Base-by-base conservation (phyloP, 2,113 vertebrate species). In the Marmota monax region DNA sequence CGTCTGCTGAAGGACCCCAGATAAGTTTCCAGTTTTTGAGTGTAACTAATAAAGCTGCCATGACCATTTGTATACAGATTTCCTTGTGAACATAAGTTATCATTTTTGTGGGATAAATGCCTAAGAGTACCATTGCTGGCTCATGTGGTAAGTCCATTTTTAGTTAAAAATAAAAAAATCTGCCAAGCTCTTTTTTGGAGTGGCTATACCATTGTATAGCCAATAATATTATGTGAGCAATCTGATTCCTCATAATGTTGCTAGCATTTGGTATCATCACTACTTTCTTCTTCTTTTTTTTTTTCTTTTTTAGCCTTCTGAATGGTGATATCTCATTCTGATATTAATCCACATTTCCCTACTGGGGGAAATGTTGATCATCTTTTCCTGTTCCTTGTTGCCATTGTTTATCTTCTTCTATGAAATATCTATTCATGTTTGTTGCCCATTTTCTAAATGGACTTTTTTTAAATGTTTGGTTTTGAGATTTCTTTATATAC, bases 21-120 rank as follows among this genome's bases (percentile, higher is more conserved):
- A 39, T 39, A 39, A 58, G 10, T 90, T 82, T 96, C 67, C 39
- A 76, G 45, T 51, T 91, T 94, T 94, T 88, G 39, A 70, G 51
- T 77, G 34, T 65, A 51, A 83, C 58, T 77, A 58, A 70, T 63
- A 84, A 92, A 88, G 61, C 29, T 84, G n/a, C 72, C 61, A 1
- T 53, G 14, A 70, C 63, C 17, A n/a, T 78, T 70, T 18, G 48
- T 78, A 2, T 88, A 22, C 8, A 70, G 32, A 61, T 69, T 92
- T 95, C 18, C 70, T 0, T 83, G 32, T 83, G 48, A 76, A 58
- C 18, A 22, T 69, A 63, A 63, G 23, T 25, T 63, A 76, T 48
- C 29, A n/a, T 70, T 70, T n/a, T 17, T 70, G n/a, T 70, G 16
- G 67, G 16, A 70, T 70, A n/a, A 70, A n/a, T 70, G 67, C 32